Percentiles rank a stretch among this genome's conserved stretches.
These are phyloP conservation scores for Sebastes itinus DNA, from an alignment of 2,797 vertebrate genomes.

Conservation along the genomic window DNA sequence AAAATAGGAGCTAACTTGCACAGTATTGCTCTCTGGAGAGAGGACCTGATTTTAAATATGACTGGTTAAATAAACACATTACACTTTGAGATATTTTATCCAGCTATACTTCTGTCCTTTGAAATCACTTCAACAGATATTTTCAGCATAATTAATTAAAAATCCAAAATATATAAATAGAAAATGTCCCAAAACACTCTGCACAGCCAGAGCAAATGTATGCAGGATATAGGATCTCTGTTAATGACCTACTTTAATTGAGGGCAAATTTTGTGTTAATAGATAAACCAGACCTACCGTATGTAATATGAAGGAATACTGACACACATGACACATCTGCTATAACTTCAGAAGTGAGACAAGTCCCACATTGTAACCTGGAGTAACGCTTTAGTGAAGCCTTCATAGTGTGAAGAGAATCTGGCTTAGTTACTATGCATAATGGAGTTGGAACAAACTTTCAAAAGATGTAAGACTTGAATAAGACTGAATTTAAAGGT, in stretches of 20 bases:
- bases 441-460: neutral
- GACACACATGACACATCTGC: neutral
- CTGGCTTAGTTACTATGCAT: neutral
- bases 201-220: neutral
- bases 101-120: neutral
- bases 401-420: neutral
- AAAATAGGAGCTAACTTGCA: neutral
- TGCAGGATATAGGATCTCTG: constrained; percentile 16
- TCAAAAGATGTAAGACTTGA: neutral
- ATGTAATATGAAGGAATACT: neutral
- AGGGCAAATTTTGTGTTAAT: constrained; percentile 13
- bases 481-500: neutral
- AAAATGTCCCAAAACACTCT: constrained; percentile 6
- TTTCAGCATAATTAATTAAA: neutral
- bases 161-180: neutral
- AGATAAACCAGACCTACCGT: neutral
- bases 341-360: neutral
- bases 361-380: neutral
- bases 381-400: neutral
- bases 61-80: neutral
- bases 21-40: constrained; percentile 2
- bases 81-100: neutral
- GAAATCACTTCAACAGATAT: neutral
- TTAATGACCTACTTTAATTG: constrained; percentile 39
- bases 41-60: constrained; percentile 19